Percentiles rank a stretch among this genome's conserved stretches.
Conservation (phyloP, 2,797 vertebrate species). For the Gymnoscopelus microlampas region DNA sequence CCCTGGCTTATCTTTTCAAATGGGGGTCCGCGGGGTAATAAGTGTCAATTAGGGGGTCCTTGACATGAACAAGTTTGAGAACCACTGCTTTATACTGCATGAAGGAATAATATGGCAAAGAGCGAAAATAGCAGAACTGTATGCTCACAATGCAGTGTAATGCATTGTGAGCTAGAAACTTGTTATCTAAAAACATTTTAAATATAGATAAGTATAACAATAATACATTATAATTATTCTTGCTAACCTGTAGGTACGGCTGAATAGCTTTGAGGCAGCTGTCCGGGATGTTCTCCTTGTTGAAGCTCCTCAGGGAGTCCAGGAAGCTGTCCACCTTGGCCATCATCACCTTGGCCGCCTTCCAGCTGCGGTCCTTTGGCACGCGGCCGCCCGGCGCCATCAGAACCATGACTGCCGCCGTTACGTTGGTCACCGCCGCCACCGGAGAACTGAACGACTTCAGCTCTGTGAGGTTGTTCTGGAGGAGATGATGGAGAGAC, state of each 20-base stretch:
- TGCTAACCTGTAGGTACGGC: conserved; percentile 85
- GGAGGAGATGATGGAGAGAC: conserved; percentile 22
- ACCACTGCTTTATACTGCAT: too few relatives aligned
- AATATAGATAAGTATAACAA: too few relatives aligned
- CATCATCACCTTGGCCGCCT: conserved; percentile 91
- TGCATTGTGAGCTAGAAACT: too few relatives aligned
- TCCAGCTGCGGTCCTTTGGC: conserved; percentile 96
- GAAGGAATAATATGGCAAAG: too few relatives aligned
- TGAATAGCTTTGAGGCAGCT: conserved; percentile 91
- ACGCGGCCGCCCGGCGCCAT: conserved; percentile 86
- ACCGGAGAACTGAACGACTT: conserved; percentile 94
- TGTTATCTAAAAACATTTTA: too few relatives aligned
- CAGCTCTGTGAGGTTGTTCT: conserved; percentile 95
- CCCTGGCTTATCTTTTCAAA: too few relatives aligned
- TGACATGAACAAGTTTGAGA: too few relatives aligned
- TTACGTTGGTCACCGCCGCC: conserved; percentile 90
- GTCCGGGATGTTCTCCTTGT: conserved; percentile 95
- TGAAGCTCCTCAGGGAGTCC: conserved; percentile 88
- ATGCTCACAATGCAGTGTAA: too few relatives aligned
- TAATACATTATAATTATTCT: too few relatives aligned
- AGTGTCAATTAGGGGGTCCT: too few relatives aligned
- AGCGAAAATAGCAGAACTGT: too few relatives aligned
- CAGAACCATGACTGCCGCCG: conserved; percentile 93
- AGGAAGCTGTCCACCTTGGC: conserved; percentile 92
- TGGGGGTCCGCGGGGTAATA: too few relatives aligned